Evolutionary conservation across 30 jellyfish, hydroid and myxozoan genomes (phyloP).

Genomic region (Aurelia sp.): DNA sequence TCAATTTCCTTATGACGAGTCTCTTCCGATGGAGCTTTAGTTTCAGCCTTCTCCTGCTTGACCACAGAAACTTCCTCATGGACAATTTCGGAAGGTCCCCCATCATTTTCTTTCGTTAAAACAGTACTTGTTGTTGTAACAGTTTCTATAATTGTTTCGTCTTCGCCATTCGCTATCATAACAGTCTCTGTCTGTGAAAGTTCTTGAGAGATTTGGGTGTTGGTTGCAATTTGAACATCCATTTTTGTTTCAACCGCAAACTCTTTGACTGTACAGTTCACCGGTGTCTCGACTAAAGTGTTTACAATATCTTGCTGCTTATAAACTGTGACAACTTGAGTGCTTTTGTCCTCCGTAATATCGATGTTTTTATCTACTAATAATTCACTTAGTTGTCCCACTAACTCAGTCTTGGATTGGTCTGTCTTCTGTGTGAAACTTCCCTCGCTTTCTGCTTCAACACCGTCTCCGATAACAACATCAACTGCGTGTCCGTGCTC

Average conservation of each 20-base stretch:
- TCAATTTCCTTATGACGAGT: background rate
- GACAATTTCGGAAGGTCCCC: constrained; percentile 1
- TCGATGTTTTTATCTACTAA: too few relatives aligned
- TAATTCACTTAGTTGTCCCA: too few relatives aligned
- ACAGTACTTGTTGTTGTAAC: background rate
- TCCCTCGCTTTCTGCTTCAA: too few relatives aligned
- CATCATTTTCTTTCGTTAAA: background rate
- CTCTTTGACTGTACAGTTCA: background rate
- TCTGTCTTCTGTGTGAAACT: too few relatives aligned
- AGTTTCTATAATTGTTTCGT: background rate
- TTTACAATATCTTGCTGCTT: background rate
- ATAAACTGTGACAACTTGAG: background rate
- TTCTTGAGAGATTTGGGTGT: constrained; percentile 17
- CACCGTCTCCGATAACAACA: too few relatives aligned
- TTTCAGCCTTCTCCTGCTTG: background rate
- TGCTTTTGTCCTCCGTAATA: too few relatives aligned
- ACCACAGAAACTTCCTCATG: background rate
- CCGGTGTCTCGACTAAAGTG: too few relatives aligned
- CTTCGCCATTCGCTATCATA: background rate
- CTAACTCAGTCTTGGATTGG: too few relatives aligned
- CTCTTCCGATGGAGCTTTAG: background rate
- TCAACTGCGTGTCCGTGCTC: background rate
- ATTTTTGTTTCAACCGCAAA: constrained; percentile 4
- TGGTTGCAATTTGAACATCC: constrained; percentile 13
- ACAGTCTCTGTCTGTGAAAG: constrained; percentile 2